Base-by-base conservation (phyloP, 2,888 invertebrate species). In the Parthenolecanium corni region DNA sequence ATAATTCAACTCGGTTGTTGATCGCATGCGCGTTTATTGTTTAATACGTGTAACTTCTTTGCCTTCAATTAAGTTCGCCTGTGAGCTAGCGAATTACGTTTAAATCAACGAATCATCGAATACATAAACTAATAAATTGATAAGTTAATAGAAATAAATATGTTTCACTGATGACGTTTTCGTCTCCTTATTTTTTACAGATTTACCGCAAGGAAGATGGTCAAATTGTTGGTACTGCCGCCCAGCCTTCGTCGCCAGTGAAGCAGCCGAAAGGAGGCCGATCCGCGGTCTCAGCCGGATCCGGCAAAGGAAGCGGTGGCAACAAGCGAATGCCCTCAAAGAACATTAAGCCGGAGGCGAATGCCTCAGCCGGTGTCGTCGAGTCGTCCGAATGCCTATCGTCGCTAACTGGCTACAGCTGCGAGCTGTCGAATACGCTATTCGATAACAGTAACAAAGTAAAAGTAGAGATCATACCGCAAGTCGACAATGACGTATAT, bases 381-480 rank as follows among this genome's bases (percentile, higher is more conserved):
- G 42, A 54, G 24, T 9, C 56, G 6, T 20, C 58, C 36, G 61
- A 61, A 31, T 38, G 51, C 16, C 25, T 57, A 18, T 24, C 57
- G 23, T 4, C 61, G 49, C 23, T 61, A 40, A 49, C 38, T 23
- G 51, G 51, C 31, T 61, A 51, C 51, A 61, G 40, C 11, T 61
- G 61, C 61, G 61, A 61, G 16, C 12, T 61, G n/a, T 61, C 61
- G 23, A 61, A 51, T 38, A 49, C 61, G 1, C 49, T 61, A n/a
- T 61, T 61, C 51, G 61, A 61, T 20, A 61, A 61, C 36, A 61
- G 61, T 14, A 61, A 61, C 40, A 61, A 63, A 63, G 53, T 63
- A 11, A 63, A 63, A 47, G 54, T 63, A 25, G 63, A 63, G 31
- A 63, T 63, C 31, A 63, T 63, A 31, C 63, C 63, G 14, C 63